Evolutionary conservation across 2,797 vertebrate species (phyloP).

Genomic region (Peromyscus eremicus): DNA sequence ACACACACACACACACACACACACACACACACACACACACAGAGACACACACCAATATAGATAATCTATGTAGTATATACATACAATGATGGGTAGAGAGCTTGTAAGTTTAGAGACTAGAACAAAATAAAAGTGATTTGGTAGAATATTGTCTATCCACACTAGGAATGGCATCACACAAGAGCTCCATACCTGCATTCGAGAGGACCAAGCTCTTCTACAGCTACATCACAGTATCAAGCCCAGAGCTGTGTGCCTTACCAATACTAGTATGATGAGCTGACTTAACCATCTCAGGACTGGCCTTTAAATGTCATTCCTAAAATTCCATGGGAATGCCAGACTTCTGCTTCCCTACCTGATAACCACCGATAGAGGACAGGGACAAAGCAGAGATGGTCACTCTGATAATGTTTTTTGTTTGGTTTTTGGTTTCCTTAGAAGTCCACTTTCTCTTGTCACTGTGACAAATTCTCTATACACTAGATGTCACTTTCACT

Average conservation of each 20-base stretch:
- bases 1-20: not conserved
- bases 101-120: not conserved
- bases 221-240: not conserved
- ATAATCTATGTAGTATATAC: not conserved
- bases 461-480: not conserved
- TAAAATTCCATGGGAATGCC: conserved; percentile 4
- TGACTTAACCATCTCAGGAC: conserved; percentile 17
- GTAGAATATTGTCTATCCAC: not conserved
- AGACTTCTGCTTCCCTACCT: not conserved
- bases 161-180: not conserved
- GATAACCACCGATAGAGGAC: not conserved
- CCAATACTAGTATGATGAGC: not conserved
- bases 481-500: not conserved
- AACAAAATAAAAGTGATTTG: conserved; percentile 27
- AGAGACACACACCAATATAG: not conserved
- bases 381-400: not conserved
- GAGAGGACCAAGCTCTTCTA: not conserved
- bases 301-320: conserved; percentile 20
- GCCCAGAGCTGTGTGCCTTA: conserved; percentile 23
- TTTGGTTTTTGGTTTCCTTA: conserved; percentile 29
- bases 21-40: not conserved
- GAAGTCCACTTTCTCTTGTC: not conserved
- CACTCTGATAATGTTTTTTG: not conserved
- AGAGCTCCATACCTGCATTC: not conserved
- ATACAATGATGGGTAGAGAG: conserved; percentile 8